Percentiles rank a stretch among this genome's conserved stretches.
Evolutionary conservation across 64 coral and sea anemone species (phyloP).

Genomic region (Porites australiensis): DNA sequence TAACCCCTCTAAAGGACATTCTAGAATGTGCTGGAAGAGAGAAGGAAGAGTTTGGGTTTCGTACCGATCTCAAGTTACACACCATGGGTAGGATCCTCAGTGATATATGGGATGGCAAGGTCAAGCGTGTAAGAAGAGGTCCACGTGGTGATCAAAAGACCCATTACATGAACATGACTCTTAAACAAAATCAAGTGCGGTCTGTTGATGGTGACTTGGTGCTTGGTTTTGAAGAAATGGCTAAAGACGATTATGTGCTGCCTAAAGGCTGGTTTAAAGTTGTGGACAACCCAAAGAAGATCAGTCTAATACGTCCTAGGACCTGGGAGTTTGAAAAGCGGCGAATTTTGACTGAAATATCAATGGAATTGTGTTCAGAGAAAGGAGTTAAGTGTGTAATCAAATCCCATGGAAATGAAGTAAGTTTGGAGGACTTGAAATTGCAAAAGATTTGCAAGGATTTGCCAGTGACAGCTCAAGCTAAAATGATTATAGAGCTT

Average conservation of each 20-base stretch:
- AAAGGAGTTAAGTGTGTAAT: background rate
- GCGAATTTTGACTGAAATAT: constrained; percentile 5
- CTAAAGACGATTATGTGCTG: background rate
- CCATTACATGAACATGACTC: background rate
- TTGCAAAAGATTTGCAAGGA: background rate
- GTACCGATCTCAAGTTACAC: background rate
- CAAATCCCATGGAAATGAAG: background rate
- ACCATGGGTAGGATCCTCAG: background rate
- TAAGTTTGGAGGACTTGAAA: background rate
- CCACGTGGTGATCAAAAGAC: background rate
- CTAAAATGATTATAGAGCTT: background rate
- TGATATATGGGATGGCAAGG: constrained; percentile 10
- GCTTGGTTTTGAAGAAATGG: background rate
- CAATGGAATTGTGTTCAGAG: background rate
- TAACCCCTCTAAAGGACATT: background rate
- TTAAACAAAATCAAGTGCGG: background rate
- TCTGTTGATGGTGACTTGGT: background rate
- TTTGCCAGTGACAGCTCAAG: background rate
- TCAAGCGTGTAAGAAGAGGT: constrained; percentile 25
- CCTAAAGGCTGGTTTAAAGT: constrained; percentile 23
- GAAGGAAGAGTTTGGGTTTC: background rate
- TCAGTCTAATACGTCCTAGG: background rate
- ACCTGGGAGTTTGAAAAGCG: constrained; percentile 6
- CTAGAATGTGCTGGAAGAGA: constrained; percentile 26
- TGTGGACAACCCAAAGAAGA: background rate